Evolutionary conservation across 2,113 vertebrate species (phyloP).

Genomic region (Tenebrosternarchus preto): DNA sequence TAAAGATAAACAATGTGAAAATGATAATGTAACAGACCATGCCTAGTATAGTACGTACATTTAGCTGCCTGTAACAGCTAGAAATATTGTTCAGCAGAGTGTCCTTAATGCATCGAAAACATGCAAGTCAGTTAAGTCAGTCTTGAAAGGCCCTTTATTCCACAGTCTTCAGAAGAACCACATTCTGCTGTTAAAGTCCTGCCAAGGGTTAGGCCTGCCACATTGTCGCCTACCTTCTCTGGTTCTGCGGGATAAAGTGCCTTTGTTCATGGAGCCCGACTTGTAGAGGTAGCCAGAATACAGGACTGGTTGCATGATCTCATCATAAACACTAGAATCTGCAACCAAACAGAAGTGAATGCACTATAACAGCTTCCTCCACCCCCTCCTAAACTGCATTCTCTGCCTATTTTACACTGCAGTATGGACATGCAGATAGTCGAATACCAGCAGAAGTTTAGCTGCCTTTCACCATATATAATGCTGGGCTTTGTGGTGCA

Average conservation of each 20-base stretch:
- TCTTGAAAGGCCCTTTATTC: conserved; percentile 21
- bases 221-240: conserved; percentile 75
- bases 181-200: conserved; percentile 41
- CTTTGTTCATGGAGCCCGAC: conserved; percentile 68
- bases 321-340: conserved; percentile 85
- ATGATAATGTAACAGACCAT: neutral
- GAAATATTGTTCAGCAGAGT: neutral
- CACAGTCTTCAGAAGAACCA: conserved; percentile 2
- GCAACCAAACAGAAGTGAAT: conserved; percentile 24
- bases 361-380: neutral
- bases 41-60: neutral
- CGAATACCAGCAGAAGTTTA: neutral
- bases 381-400: no score
- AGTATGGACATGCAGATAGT: neutral
- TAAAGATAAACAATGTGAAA: neutral
- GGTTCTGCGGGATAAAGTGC: conserved; percentile 76
- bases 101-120: neutral
- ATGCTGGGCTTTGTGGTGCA: neutral
- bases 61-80: no score
- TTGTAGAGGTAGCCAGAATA: conserved; percentile 87
- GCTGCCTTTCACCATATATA: no score
- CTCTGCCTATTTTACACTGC: neutral
- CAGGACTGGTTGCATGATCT: conserved; percentile 85
- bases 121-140: neutral
- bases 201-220: conserved; percentile 32